A percentile compares a stretch with the other conserved stretches of the same genome.
phyloP scores from a whole-genome alignment of 2,797 vertebrate genomes.

The Carapus acus region DNA sequence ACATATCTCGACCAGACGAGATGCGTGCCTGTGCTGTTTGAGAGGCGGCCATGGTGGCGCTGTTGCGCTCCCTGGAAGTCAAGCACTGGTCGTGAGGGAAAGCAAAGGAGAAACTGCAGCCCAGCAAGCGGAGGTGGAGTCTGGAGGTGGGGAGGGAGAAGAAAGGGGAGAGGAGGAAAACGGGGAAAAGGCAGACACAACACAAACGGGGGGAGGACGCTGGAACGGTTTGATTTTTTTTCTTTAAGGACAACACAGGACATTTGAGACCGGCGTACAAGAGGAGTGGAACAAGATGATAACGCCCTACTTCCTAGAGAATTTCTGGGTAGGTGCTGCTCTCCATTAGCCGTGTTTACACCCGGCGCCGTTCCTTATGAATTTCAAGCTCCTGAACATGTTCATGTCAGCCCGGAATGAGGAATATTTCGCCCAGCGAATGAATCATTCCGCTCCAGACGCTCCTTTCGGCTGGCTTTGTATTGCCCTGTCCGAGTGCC shows the following conservation, averaged over 20 bases:
- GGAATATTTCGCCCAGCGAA: conserved; percentile 9
- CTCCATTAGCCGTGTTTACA: conserved; percentile 43
- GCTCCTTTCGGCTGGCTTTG: background rate
- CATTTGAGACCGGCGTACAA: conserved; percentile 40
- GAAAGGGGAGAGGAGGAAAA: conserved; percentile 72
- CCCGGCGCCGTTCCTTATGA: conserved; percentile 48
- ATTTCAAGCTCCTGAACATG: conserved; percentile 39
- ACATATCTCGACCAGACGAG: too few species aligned
- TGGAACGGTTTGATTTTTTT: conserved; percentile 59
- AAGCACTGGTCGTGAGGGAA: conserved; percentile 24
- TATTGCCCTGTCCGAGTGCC: conserved; percentile 3
- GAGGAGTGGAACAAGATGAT: conserved; percentile 77
- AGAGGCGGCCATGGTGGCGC: conserved; percentile 51
- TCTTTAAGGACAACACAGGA: conserved; percentile 50
- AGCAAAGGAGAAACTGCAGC: conserved; percentile 8
- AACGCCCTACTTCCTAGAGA: conserved; percentile 91
- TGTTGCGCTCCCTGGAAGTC: conserved; percentile 41
- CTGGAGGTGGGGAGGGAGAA: conserved; percentile 72
- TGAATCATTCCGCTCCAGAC: background rate
- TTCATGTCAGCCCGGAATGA: conserved; percentile 43
- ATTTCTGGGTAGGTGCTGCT: conserved; percentile 86
- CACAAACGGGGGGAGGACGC: conserved; percentile 64
- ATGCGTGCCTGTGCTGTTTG: too few species aligned
- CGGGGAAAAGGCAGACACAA: conserved; percentile 66
- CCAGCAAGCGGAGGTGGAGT: conserved; percentile 65